A percentile compares a stretch with the other conserved stretches of the same genome.
These are phyloP conservation scores for Zosterops hypoxanthus DNA, from an alignment of 2,113 vertebrate genomes.

Conservation along the genomic window DNA sequence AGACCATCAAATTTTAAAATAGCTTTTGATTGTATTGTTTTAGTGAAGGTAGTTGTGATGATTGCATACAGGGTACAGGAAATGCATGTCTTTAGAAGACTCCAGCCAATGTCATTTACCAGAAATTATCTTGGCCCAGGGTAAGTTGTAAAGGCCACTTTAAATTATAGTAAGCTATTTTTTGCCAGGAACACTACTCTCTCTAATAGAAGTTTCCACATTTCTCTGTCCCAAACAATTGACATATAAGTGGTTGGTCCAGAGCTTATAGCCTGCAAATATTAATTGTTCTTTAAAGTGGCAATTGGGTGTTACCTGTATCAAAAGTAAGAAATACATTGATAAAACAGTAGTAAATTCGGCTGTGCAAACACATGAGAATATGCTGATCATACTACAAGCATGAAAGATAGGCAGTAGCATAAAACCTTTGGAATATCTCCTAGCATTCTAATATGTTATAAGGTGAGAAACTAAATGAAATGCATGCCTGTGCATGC, in stretches of 20 bases:
- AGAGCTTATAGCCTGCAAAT: background rate
- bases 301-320: background rate
- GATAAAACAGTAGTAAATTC: background rate
- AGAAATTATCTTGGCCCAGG: slow-evolving; percentile 9
- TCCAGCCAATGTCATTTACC: background rate
- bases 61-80: background rate
- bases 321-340: background rate
- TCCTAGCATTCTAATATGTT: background rate
- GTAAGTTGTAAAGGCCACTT: background rate
- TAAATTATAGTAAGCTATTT: background rate
- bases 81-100: background rate
- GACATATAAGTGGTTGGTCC: background rate
- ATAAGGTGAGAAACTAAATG: background rate
- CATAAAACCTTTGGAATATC: background rate
- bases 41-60: background rate
- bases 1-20: background rate
- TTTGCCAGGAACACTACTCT: background rate
- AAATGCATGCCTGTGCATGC: background rate
- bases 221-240: background rate
- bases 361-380: background rate
- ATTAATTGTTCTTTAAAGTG: background rate
- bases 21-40: slow-evolving; percentile 15
- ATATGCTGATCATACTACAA: background rate
- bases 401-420: background rate
- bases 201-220: background rate